These are phyloP conservation scores for Macrobrachium rosenbergii DNA, from an alignment of 1,140 invertebrate species.

Conservation along the genomic window DNA sequence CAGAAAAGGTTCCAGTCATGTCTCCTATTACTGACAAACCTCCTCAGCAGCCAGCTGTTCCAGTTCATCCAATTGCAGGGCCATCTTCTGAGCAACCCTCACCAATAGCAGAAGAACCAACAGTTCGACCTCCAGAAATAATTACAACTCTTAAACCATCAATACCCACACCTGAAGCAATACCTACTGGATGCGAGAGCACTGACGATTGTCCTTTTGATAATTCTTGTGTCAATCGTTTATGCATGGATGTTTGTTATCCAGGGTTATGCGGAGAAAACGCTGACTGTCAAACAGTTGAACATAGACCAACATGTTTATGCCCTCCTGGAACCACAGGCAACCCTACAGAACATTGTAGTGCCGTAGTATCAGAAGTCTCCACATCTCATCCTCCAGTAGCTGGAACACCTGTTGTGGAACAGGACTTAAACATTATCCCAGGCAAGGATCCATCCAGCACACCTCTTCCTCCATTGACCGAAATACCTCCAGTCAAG, in stretches of 20 bases:
- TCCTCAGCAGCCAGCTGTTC: not conserved
- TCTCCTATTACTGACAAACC: slow-evolving; percentile 30
- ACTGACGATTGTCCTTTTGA: slow-evolving; percentile 76
- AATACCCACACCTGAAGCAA: slow-evolving; percentile 27
- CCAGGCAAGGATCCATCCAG: slow-evolving; percentile 23
- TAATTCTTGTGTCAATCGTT: slow-evolving; percentile 63
- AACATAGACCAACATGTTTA: slow-evolving; percentile 78
- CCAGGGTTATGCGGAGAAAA: slow-evolving; percentile 76
- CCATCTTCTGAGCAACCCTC: slow-evolving; percentile 19
- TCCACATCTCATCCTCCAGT: slow-evolving; percentile 25
- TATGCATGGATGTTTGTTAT: slow-evolving; percentile 68
- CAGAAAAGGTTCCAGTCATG: slow-evolving; percentile 22
- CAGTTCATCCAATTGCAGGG: slow-evolving; percentile 17
- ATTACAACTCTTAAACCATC: slow-evolving; percentile 23
- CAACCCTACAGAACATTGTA: slow-evolving; percentile 80
- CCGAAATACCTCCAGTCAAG: slow-evolving; percentile 31
- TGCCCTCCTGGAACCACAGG: slow-evolving; percentile 87
- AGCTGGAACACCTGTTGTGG: slow-evolving; percentile 15
- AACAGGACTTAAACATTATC: slow-evolving; percentile 61
- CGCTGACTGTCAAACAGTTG: slow-evolving; percentile 86
- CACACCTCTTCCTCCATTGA: slow-evolving; percentile 32
- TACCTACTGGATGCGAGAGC: slow-evolving; percentile 77
- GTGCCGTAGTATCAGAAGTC: slow-evolving; percentile 65
- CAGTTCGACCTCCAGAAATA: slow-evolving; percentile 20
- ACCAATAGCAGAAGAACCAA: slow-evolving; percentile 15